Conservation (phyloP, 2,888 invertebrate genomes). For the Sipha maydis region DNA sequence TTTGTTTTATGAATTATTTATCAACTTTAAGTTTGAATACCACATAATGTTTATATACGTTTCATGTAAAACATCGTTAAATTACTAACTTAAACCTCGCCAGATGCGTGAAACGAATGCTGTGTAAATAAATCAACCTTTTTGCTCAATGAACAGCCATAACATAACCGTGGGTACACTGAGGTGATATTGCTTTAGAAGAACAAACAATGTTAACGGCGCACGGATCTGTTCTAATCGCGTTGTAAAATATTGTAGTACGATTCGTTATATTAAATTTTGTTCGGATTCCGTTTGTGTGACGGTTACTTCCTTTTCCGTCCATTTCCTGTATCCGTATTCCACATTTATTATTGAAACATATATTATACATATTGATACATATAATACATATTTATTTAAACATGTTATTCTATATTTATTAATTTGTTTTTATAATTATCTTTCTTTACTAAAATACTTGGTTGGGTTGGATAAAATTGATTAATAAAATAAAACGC, state of each 20-base stretch:
- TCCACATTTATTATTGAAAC: background rate
- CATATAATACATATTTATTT: background rate
- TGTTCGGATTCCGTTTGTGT: slow-evolving; percentile 1
- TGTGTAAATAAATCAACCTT: slow-evolving; percentile 25
- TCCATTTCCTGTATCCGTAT: background rate
- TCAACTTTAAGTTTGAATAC: background rate
- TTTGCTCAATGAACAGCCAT: slow-evolving; percentile 16
- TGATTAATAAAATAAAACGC: background rate
- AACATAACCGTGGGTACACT: background rate
- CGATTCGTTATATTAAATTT: slow-evolving; percentile 31
- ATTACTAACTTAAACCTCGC: background rate
- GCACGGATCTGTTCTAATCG: background rate
- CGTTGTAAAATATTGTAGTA: background rate
- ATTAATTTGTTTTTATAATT: background rate
- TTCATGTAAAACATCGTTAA: slow-evolving; percentile 24
- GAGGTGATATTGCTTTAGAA: background rate
- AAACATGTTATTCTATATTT: background rate
- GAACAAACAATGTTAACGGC: background rate
- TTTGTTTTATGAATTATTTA: slow-evolving; percentile 42
- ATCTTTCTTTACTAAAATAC: background rate
- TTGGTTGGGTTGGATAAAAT: background rate
- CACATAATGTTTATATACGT: slow-evolving; percentile 5
- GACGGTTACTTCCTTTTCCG: background rate
- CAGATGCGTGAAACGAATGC: slow-evolving; percentile 19
- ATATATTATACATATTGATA: background rate